These are phyloP conservation scores for Drosophila peninsularis DNA, from an alignment of 2,888 invertebrate species.

Conservation along the genomic window DNA sequence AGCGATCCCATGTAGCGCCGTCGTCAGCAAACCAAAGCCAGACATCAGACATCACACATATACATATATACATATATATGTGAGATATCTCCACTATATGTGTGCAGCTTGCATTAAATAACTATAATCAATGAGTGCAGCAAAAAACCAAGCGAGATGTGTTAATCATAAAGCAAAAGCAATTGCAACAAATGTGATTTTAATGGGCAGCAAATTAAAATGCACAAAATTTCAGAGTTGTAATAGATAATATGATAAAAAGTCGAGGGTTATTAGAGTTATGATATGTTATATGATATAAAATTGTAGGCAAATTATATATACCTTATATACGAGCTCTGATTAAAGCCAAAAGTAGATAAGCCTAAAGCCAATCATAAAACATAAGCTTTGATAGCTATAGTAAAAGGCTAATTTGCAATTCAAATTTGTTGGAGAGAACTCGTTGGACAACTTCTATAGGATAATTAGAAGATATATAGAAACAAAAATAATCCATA, in stretches of 20 bases:
- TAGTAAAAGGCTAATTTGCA: neutral
- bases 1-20: conserved; percentile 69
- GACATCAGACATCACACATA: conserved; percentile 2
- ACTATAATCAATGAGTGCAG: conserved; percentile 8
- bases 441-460: neutral
- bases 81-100: neutral
- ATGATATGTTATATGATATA: neutral
- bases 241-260: conserved; percentile 11
- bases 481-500: neutral
- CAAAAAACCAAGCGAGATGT: neutral
- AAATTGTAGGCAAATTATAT: neutral
- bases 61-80: neutral
- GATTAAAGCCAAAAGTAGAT: neutral
- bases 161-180: conserved; percentile 8
- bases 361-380: neutral
- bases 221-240: neutral
- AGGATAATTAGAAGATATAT: neutral
- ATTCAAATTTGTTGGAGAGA: neutral
- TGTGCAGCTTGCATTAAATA: conserved; percentile 12
- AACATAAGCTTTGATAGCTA: neutral
- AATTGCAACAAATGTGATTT: conserved; percentile 13
- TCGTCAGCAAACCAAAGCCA: conserved; percentile 26
- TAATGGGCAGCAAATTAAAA: conserved; percentile 8
- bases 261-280: neutral
- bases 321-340: no score